Percentiles rank a stretch among this genome's conserved stretches.
Conservation (phyloP, 2,888 invertebrate species). For the Metallyticus violacea region DNA sequence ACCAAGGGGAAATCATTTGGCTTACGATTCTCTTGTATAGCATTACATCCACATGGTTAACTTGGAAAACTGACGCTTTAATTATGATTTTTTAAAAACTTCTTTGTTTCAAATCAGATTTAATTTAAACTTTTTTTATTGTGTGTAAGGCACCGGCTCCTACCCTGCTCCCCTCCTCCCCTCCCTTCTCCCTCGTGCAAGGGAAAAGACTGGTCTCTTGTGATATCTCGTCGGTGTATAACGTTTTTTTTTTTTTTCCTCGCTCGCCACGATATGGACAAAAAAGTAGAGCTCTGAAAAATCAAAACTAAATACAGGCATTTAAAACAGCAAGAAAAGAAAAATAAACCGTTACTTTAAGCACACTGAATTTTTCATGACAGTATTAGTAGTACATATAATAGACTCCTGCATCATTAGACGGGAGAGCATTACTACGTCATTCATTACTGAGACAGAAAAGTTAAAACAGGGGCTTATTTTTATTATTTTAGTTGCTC, state of each 20-base stretch:
- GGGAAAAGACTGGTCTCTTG: constrained; percentile 10
- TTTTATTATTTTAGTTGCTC: not conserved
- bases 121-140: constrained; percentile 30
- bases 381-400: constrained; percentile 15
- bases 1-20: constrained; percentile 28
- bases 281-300: constrained; percentile 3
- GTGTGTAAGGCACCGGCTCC: constrained; percentile 6
- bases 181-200: not conserved
- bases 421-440: constrained; percentile 1
- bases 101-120: constrained; percentile 32
- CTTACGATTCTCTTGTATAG: constrained; percentile 12
- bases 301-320: not conserved
- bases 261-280: not conserved
- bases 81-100: constrained; percentile 27
- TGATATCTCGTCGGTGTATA: constrained; percentile 5
- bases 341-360: constrained; percentile 6
- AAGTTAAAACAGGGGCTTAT: not conserved
- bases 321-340: not conserved
- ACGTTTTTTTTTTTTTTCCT: not conserved
- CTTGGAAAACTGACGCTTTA: constrained; percentile 18
- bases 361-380: constrained; percentile 15
- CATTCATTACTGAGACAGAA: constrained; percentile 1
- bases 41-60: constrained; percentile 18
- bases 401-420: constrained; percentile 16
- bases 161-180: not conserved